Base-by-base conservation (phyloP, 2,888 invertebrate species). In the Matsumyia berberina region DNA sequence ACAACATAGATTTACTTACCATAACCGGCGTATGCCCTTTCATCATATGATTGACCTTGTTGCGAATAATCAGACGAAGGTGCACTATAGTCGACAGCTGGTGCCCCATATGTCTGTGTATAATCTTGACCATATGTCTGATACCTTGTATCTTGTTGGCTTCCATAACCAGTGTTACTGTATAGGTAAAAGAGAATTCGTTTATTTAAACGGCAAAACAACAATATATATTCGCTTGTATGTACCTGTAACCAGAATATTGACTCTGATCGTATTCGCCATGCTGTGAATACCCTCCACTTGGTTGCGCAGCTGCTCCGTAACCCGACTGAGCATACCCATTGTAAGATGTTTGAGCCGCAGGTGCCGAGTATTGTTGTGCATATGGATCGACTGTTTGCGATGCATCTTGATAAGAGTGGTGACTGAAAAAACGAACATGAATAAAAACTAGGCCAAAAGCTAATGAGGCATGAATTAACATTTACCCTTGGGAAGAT, bases 241-340 rank as follows among this genome's bases (percentile, higher is more conserved):
- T 87, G 62, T 86, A 92, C 91, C 89, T 90, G 86, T 92, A 92
- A 81, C 89, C 89, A 83, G 91, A 91, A 86, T 92, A 92, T 86
- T 92, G 92, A 87, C 90, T 91, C 80, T 91, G 91, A 88, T 92
- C 92, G 83, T 92, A 92, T 80, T 92, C 92, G 24, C 89, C 87
- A 64, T 88, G 80, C 70, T 89, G 88, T 17, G 90, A 88, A 87
- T 92, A 92, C 39, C 89, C 90, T 80, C 88, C 89, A 76, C 88
- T 89, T 5, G 91, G 87, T 29, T 90, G 88, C 5, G 91, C 86
- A 5, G 89, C 62, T 55, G 90, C 87, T 37, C 88, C 82, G 86
- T 91, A 91, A n/a, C 89, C 89, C 60, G 89, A 87, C 77, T 92
- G 92, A 0, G 89, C 89, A 87, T 92, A 92, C 0, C 92, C 92